Evolutionary conservation across 2,888 invertebrate genomes (phyloP).

Genomic region (Gonocerus acuteangulatus): DNA sequence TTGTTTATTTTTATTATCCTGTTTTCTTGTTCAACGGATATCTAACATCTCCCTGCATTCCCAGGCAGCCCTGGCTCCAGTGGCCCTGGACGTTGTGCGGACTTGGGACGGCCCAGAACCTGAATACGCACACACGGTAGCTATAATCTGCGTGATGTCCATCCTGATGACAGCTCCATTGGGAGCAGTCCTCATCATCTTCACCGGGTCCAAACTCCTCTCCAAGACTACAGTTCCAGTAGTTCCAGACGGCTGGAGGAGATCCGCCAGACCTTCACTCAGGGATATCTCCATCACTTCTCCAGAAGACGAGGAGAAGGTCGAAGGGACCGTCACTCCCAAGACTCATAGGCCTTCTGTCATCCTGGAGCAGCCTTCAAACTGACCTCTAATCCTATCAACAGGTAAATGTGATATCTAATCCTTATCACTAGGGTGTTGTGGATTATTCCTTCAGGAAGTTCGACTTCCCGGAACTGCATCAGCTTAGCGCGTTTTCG

Average conservation of each 20-base stretch:
- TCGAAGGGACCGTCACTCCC: slow-evolving; percentile 12
- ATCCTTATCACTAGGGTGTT: too few species aligned
- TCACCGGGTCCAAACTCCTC: slow-evolving; percentile 55
- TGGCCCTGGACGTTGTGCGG: slow-evolving; percentile 59
- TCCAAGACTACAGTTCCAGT: slow-evolving; percentile 61
- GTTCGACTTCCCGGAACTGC: too few species aligned
- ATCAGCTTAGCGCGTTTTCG: too few species aligned
- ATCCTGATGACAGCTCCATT: slow-evolving; percentile 77
- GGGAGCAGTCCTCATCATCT: slow-evolving; percentile 71
- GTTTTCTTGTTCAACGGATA: too few species aligned
- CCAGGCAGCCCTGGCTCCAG: slow-evolving; percentile 76
- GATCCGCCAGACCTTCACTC: slow-evolving; percentile 73
- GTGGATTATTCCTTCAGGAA: too few species aligned
- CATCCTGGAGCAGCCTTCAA: slow-evolving; percentile 9
- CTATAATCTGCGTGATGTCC: slow-evolving; percentile 71
- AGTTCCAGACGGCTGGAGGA: slow-evolving; percentile 59
- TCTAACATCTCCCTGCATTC: too few species aligned
- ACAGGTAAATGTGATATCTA: too few species aligned
- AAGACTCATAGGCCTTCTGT: slow-evolving; percentile 15
- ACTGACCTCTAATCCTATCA: too few species aligned
- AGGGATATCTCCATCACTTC: slow-evolving; percentile 81
- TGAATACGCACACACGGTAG: slow-evolving; percentile 58
- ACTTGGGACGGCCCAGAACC: slow-evolving; percentile 43
- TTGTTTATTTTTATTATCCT: too few species aligned
- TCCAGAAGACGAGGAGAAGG: slow-evolving; percentile 65